Conservation (phyloP, 2,113 vertebrate genomes). For the Pimephales promelas region DNA sequence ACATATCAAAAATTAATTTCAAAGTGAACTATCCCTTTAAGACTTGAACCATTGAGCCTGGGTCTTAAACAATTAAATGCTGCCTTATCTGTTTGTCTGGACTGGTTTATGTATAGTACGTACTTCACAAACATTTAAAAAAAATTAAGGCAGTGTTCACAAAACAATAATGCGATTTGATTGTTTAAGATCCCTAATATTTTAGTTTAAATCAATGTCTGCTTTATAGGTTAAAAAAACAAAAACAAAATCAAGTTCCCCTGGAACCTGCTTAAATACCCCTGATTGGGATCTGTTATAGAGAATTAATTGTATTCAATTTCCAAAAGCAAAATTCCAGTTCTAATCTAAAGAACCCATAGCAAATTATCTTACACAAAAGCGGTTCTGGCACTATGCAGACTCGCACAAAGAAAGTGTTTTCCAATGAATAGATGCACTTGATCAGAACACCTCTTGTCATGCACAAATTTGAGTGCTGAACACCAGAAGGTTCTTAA, state of each 20-base stretch:
- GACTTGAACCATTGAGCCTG: no score
- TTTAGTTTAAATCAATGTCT: neutral
- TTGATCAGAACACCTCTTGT: conserved; percentile 9
- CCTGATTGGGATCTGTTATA: neutral
- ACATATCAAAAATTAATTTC: no score
- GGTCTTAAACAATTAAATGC: no score
- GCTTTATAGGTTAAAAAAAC: neutral
- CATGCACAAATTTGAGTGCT: neutral
- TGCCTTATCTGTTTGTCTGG: no score
- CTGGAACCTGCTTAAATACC: neutral
- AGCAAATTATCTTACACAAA: neutral
- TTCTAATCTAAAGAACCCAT: neutral
- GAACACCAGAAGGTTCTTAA: neutral
- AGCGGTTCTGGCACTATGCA: neutral
- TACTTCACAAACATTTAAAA: no score
- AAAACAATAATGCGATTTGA: no score
- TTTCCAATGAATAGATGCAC: neutral
- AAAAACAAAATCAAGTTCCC: neutral
- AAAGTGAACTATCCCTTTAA: no score
- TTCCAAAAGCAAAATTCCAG: neutral
- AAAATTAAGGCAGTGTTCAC: no score
- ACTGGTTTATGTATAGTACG: no score
- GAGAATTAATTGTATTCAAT: neutral
- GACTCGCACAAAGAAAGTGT: neutral
- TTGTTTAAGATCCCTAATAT: neutral